A percentile compares a stretch with the other conserved stretches of the same genome.
These are phyloP conservation scores for Elgaria multicarinata DNA, from an alignment of 2,113 vertebrate genomes.

Conservation along the genomic window DNA sequence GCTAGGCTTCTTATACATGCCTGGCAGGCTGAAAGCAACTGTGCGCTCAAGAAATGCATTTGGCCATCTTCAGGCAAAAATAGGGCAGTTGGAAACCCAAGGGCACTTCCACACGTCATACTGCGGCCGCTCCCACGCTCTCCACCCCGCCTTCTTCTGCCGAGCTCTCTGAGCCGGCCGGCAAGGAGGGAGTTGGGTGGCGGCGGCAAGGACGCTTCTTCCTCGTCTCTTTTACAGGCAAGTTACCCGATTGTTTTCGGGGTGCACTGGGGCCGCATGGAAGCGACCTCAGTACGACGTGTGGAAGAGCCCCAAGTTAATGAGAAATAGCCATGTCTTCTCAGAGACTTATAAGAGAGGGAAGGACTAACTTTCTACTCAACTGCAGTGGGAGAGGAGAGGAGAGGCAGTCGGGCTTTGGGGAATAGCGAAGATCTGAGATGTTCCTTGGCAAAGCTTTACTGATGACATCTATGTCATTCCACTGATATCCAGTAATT, in stretches of 20 bases:
- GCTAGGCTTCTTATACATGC: not conserved
- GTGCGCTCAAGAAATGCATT: not conserved
- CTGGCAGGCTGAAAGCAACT: not conserved
- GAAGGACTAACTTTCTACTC: not conserved
- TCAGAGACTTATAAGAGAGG: not conserved
- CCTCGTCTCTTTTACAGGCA: too few relatives aligned
- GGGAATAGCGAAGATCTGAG: not conserved
- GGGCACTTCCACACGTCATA: too few relatives aligned
- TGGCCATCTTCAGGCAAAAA: not conserved
- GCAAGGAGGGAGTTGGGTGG: too few relatives aligned
- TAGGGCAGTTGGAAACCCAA: not conserved
- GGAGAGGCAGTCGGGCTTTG: not conserved
- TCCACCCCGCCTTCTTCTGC: too few relatives aligned
- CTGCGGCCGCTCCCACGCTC: too few relatives aligned
- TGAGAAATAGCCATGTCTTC: not conserved
- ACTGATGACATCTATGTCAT: not conserved
- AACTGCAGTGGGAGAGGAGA: not conserved
- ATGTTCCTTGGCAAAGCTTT: not conserved
- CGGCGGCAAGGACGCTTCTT: too few relatives aligned
- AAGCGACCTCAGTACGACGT: too few relatives aligned
- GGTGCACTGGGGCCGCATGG: too few relatives aligned
- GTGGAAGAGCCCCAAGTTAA: too few relatives aligned
- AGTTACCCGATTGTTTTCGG: too few relatives aligned
- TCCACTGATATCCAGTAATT: not conserved
- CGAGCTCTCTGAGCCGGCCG: too few relatives aligned